Percentiles rank a stretch among this genome's conserved stretches.
These are phyloP conservation scores for Rhadina sibilatrix DNA, from an alignment of 2,113 vertebrate species.

Conservation along the genomic window DNA sequence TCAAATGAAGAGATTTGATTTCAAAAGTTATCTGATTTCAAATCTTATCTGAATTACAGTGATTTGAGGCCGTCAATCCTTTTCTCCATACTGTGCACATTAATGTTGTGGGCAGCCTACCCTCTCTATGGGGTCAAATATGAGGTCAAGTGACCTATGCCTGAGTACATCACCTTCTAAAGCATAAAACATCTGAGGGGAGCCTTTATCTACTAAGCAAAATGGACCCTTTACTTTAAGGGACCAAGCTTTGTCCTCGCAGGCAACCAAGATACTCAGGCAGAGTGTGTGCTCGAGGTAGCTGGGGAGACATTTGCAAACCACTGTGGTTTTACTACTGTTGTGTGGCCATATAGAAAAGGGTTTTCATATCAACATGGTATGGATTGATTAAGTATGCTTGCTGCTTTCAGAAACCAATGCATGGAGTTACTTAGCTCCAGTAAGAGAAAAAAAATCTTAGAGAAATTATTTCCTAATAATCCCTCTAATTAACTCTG, in stretches of 20 bases:
- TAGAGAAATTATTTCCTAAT: neutral
- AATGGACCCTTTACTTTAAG: neutral
- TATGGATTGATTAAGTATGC: neutral
- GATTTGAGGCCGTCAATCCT: neutral
- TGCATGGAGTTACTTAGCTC: neutral
- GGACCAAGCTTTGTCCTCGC: neutral
- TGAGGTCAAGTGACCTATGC: neutral
- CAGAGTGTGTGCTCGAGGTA: neutral
- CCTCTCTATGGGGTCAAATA: neutral
- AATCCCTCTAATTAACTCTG: slow-evolving; percentile 23
- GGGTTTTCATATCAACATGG: neutral
- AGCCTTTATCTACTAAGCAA: neutral
- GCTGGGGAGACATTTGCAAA: neutral
- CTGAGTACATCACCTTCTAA: neutral
- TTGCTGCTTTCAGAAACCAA: neutral
- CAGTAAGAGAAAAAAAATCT: neutral
- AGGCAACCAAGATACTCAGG: neutral
- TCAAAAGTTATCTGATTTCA: slow-evolving; percentile 1
- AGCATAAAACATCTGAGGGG: neutral
- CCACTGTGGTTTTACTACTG: neutral
- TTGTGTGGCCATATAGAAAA: neutral
- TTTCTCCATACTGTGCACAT: neutral
- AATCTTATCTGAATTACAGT: neutral
- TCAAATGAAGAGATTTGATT: slow-evolving; percentile 15
- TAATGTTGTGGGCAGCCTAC: neutral